Conservation (phyloP, 53 echinoderm and acorn worm species). For the Henricia sp. region DNA sequence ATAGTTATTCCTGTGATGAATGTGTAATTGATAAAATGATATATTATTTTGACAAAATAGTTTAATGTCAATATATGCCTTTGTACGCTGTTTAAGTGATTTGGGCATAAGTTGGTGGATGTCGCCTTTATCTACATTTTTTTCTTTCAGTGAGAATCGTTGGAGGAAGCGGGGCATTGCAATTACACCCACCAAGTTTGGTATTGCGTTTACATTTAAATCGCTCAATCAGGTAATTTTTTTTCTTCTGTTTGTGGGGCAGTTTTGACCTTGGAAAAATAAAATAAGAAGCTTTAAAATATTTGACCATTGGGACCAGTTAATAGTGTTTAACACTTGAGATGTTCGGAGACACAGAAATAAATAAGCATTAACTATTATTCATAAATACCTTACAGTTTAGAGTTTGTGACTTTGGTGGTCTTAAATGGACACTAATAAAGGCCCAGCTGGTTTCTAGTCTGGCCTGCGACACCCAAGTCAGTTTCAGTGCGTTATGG, state of each 20-base stretch:
- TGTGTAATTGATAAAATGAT: too few relatives aligned
- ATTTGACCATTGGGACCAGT: neutral
- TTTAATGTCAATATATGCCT: too few relatives aligned
- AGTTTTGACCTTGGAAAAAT: neutral
- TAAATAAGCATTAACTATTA: neutral
- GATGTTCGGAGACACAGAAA: neutral
- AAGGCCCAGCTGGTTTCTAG: too few relatives aligned
- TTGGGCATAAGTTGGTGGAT: neutral
- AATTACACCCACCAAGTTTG: constrained; percentile 84
- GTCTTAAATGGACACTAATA: too few relatives aligned
- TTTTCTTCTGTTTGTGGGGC: neutral
- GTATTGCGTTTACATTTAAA: constrained; percentile 52
- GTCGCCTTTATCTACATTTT: neutral
- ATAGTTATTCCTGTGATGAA: too few relatives aligned
- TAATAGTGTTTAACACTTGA: neutral
- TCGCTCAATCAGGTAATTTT: constrained; percentile 74
- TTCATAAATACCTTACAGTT: neutral
- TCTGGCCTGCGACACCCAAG: neutral
- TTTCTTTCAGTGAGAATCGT: constrained; percentile 56
- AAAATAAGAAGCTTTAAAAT: neutral
- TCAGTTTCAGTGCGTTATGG: neutral
- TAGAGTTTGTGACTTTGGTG: neutral
- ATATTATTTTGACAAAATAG: too few relatives aligned
- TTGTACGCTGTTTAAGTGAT: too few relatives aligned
- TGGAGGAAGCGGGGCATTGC: constrained; percentile 91